These are phyloP conservation scores for Thereva unica DNA, from an alignment of 2,888 invertebrate species.

Conservation along the genomic window DNA sequence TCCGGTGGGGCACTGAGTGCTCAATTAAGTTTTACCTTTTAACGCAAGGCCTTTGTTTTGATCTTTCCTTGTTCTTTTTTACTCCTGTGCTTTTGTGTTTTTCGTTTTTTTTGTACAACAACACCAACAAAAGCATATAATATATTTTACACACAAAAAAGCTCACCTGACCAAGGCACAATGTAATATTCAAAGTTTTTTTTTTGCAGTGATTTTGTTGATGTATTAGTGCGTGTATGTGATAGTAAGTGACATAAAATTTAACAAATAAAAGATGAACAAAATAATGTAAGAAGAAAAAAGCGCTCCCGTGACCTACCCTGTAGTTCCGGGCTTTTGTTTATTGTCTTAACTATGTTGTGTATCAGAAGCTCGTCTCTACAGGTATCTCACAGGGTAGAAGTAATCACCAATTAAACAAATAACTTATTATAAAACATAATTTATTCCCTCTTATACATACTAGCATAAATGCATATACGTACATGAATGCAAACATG, in stretches of 20 bases:
- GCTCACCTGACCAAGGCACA: conserved; percentile 30
- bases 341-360: conserved; percentile 62
- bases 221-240: not conserved
- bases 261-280: conserved; percentile 34
- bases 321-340: conserved; percentile 99
- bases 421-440: not conserved
- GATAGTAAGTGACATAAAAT: not conserved
- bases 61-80: conserved; percentile 12
- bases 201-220: not conserved
- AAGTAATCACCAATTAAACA: conserved; percentile 52
- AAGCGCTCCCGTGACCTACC: conserved; percentile 98
- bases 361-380: conserved; percentile 98
- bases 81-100: not conserved
- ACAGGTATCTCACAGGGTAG: conserved; percentile 97
- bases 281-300: conserved; percentile 29
- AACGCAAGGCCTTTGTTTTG: conserved; percentile 25
- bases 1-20: not conserved
- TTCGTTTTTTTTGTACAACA: conserved; percentile 13
- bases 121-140: too few species aligned
- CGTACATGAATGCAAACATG: too few species aligned
- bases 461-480: too few species aligned
- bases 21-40: conserved; percentile 19
- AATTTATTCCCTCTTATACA: not conserved
- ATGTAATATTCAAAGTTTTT: not conserved
- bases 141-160: not conserved